A percentile compares a stretch with the other conserved stretches of the same genome.
phyloP scores from a whole-genome alignment of 2,113 vertebrate species.

The Dolichotis patagonum region DNA sequence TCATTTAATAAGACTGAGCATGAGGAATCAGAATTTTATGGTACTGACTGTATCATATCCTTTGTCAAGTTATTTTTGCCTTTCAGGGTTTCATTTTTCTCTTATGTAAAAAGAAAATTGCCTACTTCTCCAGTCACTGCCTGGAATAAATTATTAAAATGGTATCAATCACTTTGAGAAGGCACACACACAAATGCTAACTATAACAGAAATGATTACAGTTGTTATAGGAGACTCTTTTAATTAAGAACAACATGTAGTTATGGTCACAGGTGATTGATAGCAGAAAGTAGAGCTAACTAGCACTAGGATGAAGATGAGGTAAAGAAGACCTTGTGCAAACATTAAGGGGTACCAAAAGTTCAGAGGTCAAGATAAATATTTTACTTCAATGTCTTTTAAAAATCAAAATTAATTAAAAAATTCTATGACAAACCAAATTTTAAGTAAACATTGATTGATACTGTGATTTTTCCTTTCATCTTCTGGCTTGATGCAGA shows the following conservation, averaged over 20 bases:
- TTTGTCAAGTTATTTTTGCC: conserved; percentile 12
- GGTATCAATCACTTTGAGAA: conserved; percentile 26
- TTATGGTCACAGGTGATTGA: neutral
- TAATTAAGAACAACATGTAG: neutral
- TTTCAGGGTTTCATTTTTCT: conserved; percentile 37
- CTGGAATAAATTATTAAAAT: conserved; percentile 55
- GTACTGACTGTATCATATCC: neutral
- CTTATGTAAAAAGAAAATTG: conserved; percentile 34
- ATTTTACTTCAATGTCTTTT: conserved; percentile 21
- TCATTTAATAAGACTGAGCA: neutral
- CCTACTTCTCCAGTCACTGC: neutral
- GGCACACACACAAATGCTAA: neutral
- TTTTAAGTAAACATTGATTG: neutral
- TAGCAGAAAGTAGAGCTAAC: neutral
- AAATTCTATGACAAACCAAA: neutral
- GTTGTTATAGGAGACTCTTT: neutral
- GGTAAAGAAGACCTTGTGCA: neutral
- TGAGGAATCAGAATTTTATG: neutral
- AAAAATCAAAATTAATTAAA: neutral
- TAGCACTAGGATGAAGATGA: neutral
- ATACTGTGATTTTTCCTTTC: neutral
- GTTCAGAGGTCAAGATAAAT: neutral
- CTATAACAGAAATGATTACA: neutral
- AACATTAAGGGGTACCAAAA: neutral
- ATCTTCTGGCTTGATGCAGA: neutral